Evolutionary conservation across 2,888 invertebrate genomes (phyloP).

Genomic region (Troglohyphantes excavatus): DNA sequence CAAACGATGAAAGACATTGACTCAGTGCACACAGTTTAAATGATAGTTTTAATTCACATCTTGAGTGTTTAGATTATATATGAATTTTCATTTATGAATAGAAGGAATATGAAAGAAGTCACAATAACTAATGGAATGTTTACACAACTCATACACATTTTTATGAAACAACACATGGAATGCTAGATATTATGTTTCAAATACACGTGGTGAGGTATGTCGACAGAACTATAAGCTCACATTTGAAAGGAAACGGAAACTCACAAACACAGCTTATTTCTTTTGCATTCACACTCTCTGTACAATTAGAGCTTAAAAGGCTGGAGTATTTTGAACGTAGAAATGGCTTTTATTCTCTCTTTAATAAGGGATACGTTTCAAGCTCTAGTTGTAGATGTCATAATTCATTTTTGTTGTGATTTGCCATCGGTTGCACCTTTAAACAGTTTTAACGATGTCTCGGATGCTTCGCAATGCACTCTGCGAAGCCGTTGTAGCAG

Average conservation of each 20-base stretch:
- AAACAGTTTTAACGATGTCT: too few relatives aligned
- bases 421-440: not conserved
- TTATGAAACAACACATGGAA: slow-evolving; percentile 63
- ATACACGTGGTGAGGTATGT: slow-evolving; percentile 75
- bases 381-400: slow-evolving; percentile 29
- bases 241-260: slow-evolving; percentile 62
- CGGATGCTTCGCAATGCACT: too few relatives aligned
- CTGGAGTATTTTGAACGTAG: not conserved
- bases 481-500: too few relatives aligned
- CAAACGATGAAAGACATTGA: not conserved
- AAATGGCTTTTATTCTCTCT: not conserved
- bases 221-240: slow-evolving; percentile 69
- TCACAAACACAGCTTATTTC: slow-evolving; percentile 50
- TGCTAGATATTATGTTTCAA: slow-evolving; percentile 62
- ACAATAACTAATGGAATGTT: slow-evolving; percentile 72
- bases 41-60: not conserved
- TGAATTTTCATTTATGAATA: slow-evolving; percentile 5
- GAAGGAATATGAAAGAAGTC: slow-evolving; percentile 38
- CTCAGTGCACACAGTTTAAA: not conserved
- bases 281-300: slow-evolving; percentile 16
- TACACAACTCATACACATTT: slow-evolving; percentile 51
- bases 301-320: slow-evolving; percentile 45
- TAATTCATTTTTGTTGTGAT: slow-evolving; percentile 17
- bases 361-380: slow-evolving; percentile 10
- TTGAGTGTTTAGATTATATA: not conserved